Conservation (phyloP, 1,140 invertebrate genomes). For the Brachionus plicatilis region DNA sequence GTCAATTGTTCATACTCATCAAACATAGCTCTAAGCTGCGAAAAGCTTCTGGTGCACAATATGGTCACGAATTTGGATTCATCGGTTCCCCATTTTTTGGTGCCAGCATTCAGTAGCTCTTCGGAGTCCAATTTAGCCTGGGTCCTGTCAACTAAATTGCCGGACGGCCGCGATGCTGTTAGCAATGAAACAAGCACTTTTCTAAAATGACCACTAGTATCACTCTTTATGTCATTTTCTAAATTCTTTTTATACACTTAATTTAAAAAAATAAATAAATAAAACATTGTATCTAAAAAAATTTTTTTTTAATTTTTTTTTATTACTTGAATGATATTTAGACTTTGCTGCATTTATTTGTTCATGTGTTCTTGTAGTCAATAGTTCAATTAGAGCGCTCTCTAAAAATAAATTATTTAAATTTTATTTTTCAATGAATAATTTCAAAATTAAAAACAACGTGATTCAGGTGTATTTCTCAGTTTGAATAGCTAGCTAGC, state of each 20-base stretch:
- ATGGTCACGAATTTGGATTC: conserved; percentile 32
- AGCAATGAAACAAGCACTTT: conserved; percentile 50
- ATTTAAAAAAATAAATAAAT: neutral
- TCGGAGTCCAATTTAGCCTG: conserved; percentile 33
- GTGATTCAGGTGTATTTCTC: neutral
- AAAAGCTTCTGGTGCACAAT: conserved; percentile 1
- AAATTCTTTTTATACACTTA: conserved; percentile 51
- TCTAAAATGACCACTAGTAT: conserved; percentile 56
- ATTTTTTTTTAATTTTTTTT: neutral
- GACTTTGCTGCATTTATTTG: conserved; percentile 27
- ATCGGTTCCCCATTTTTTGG: conserved; percentile 38
- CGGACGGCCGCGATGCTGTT: conserved; percentile 39
- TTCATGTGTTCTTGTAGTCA: conserved; percentile 22
- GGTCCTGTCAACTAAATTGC: conserved; percentile 15
- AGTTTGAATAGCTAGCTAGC: neutral
- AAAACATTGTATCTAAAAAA: neutral
- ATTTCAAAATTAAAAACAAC: conserved; percentile 48
- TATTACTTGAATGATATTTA: conserved; percentile 6
- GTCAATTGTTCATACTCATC: conserved; percentile 41
- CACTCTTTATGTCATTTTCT: conserved; percentile 54
- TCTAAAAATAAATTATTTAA: neutral
- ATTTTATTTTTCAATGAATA: neutral
- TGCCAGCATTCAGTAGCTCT: conserved; percentile 12
- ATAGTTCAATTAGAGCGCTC: conserved; percentile 5
- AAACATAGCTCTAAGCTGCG: conserved; percentile 24